These are phyloP conservation scores for Agonopterix alstromeriana DNA, from an alignment of 2,888 invertebrate species.

Conservation along the genomic window DNA sequence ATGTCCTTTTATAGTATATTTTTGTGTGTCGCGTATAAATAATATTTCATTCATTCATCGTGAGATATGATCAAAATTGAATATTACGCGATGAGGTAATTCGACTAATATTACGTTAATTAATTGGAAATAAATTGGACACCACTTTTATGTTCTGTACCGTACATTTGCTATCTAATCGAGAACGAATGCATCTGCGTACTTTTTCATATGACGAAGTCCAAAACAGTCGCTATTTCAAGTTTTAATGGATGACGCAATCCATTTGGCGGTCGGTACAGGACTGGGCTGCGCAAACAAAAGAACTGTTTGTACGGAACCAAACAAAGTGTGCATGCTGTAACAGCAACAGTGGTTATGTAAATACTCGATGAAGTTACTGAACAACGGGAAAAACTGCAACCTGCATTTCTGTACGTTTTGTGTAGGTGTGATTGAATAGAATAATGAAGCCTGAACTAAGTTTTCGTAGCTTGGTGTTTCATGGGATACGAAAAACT, in stretches of 20 bases:
- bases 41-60: too few relatives aligned
- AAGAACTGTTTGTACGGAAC: conserved; percentile 43
- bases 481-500: too few relatives aligned
- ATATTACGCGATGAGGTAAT: too few relatives aligned
- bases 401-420: conserved; percentile 44
- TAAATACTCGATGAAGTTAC: conserved; percentile 59
- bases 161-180: too few relatives aligned
- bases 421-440: conserved; percentile 15
- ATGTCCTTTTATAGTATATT: too few relatives aligned
- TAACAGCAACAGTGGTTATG: conserved; percentile 42
- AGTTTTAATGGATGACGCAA: conserved; percentile 44
- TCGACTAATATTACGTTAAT: too few relatives aligned
- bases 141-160: too few relatives aligned
- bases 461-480: too few relatives aligned
- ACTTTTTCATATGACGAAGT: conserved; percentile 2
- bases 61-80: too few relatives aligned
- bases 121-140: too few relatives aligned
- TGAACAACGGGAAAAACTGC: conserved; percentile 44
- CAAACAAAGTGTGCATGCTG: conserved; percentile 55
- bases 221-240: conserved; percentile 14
- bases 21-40: too few relatives aligned
- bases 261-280: conserved; percentile 36
- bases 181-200: not conserved
- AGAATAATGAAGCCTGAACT: not conserved
- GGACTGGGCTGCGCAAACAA: conserved; percentile 37